These are phyloP conservation scores for Ophion ventricosus DNA, from an alignment of 2,888 invertebrate species.

Conservation along the genomic window DNA sequence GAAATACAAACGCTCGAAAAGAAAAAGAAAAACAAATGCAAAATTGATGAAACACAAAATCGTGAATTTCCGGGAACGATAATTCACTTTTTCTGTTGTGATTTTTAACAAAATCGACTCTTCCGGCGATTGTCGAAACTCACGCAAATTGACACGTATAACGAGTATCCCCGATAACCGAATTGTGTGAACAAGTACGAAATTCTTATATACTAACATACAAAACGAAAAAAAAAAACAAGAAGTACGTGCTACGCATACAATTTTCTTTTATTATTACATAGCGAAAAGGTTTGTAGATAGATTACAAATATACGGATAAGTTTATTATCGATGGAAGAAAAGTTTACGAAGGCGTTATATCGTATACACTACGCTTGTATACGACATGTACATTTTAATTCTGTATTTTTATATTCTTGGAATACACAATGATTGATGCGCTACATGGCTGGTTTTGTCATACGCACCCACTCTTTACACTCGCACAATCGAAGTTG, in stretches of 20 bases:
- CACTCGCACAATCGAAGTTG: slow-evolving; percentile 16
- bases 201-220: slow-evolving; percentile 16
- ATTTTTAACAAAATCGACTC: slow-evolving; percentile 6
- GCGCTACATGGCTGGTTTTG: neutral
- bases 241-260: slow-evolving; percentile 26
- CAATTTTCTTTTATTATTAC: slow-evolving; percentile 33
- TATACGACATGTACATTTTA: slow-evolving; percentile 64
- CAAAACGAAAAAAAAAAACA: neutral
- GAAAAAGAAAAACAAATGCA: neutral
- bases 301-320: slow-evolving; percentile 42
- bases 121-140: slow-evolving; percentile 11
- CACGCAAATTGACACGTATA: neutral
- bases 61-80: neutral
- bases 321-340: slow-evolving; percentile 47
- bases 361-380: slow-evolving; percentile 49
- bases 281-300: slow-evolving; percentile 52
- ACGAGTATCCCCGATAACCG: neutral
- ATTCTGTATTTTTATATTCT: slow-evolving; percentile 70
- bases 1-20: neutral
- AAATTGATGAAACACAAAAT: neutral
- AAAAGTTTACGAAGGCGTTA: slow-evolving; percentile 62
- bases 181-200: neutral
- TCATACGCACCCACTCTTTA: neutral
- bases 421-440: slow-evolving; percentile 60
- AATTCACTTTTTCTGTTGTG: neutral